These are phyloP conservation scores for Dusona sp. DNA, from an alignment of 2,888 invertebrate species.

Conservation along the genomic window DNA sequence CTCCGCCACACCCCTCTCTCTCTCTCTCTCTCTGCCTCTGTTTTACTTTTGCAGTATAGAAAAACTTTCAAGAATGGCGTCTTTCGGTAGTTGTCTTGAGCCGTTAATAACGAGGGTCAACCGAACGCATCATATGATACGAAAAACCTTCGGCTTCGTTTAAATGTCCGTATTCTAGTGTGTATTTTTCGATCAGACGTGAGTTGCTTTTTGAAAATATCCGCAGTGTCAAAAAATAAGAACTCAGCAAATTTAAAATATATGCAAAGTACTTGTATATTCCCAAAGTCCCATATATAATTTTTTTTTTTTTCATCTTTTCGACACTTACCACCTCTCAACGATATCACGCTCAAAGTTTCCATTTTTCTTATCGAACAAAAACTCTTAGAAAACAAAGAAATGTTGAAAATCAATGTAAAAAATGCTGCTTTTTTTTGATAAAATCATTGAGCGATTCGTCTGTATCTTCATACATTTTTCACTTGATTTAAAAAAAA, in stretches of 20 bases:
- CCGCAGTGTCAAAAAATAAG: conserved; percentile 1
- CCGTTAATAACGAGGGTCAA: conserved; percentile 62
- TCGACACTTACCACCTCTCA: not conserved
- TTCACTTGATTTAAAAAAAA: not conserved
- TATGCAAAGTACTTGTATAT: not conserved
- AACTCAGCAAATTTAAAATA: not conserved
- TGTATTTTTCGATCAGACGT: conserved; percentile 12
- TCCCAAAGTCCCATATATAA: not conserved
- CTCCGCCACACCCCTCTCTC: conserved; percentile 21
- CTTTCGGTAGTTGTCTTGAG: conserved; percentile 30
- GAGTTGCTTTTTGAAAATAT: not conserved
- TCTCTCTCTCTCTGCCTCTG: not conserved
- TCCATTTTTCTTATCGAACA: not conserved
- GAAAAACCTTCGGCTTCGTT: conserved; percentile 5
- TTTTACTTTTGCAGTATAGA: conserved; percentile 15
- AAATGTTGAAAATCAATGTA: not conserved
- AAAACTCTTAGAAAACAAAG: not conserved
- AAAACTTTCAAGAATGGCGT: conserved; percentile 56
- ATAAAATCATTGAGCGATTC: no score
- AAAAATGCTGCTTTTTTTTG: not conserved
- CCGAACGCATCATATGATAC: conserved; percentile 33
- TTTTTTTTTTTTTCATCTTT: not conserved
- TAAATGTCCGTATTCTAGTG: not conserved
- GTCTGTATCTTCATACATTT: not conserved
- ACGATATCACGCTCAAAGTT: not conserved